A percentile compares a stretch with the other conserved stretches of the same genome.
phyloP scores from a whole-genome alignment of 2,797 vertebrate species.

The Liasis olivaceus region DNA sequence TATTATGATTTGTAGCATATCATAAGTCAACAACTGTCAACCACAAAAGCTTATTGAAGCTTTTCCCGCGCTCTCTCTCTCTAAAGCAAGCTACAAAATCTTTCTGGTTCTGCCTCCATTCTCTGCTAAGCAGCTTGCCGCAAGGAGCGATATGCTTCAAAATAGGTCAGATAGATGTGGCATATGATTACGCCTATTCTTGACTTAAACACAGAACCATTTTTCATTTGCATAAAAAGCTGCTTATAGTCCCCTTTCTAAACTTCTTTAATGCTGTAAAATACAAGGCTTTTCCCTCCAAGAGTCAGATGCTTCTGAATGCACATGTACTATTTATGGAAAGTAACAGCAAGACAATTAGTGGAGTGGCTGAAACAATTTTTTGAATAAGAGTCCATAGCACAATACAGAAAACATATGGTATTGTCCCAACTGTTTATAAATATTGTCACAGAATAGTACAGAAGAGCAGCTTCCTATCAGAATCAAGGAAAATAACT shows the following conservation, averaged over 20 bases:
- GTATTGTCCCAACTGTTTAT: neutral
- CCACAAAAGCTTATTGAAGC: neutral
- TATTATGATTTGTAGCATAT: neutral
- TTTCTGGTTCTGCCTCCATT: neutral
- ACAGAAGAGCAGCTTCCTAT: neutral
- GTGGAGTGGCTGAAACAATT: neutral
- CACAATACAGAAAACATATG: neutral
- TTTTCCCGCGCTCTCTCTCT: neutral
- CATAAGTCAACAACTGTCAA: neutral
- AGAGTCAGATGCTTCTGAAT: accelerated
- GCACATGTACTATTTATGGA: neutral
- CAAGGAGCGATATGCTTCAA: neutral
- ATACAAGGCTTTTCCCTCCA: neutral
- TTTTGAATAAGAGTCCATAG: neutral
- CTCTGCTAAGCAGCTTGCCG: constrained; percentile 7
- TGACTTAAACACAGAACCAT: neutral
- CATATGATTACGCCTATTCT: neutral
- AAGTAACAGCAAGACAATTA: neutral
- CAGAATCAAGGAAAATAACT: neutral
- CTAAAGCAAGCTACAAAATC: neutral
- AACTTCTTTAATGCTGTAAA: neutral
- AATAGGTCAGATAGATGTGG: constrained; percentile 20
- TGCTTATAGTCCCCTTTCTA: neutral
- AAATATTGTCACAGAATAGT: neutral
- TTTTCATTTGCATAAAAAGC: constrained; percentile 20